These are phyloP conservation scores for Chydorus sphaericus DNA, from an alignment of 2,888 invertebrate genomes.

Conservation along the genomic window DNA sequence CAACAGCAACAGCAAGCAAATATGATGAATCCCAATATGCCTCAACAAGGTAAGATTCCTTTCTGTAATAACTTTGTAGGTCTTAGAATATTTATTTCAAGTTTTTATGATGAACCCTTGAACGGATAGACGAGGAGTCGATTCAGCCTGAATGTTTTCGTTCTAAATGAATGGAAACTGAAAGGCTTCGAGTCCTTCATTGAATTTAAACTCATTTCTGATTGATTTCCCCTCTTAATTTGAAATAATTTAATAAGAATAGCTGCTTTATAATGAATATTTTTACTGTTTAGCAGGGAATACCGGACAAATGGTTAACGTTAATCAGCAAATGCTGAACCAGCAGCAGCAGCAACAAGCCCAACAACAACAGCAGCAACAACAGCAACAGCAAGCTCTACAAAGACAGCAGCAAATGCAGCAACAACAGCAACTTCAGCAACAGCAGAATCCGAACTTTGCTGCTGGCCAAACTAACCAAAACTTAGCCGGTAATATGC, in stretches of 20 bases:
- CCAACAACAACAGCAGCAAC: conserved; percentile 17
- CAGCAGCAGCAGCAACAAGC: conserved; percentile 19
- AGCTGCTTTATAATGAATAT: not conserved
- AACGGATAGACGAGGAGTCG: conserved; percentile 11
- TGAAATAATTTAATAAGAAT: not conserved
- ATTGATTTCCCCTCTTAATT: not conserved
- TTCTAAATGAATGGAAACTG: not conserved
- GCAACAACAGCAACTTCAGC: conserved; percentile 32
- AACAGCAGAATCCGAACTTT: conserved; percentile 1
- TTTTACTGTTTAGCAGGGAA: not conserved
- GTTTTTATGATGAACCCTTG: not conserved
- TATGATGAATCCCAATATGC: not conserved
- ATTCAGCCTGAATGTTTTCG: not conserved
- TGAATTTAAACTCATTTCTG: conserved; percentile 2
- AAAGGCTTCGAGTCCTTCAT: conserved; percentile 4
- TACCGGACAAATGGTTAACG: conserved; percentile 1
- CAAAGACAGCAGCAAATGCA: conserved; percentile 34
- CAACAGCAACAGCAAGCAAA: not conserved
- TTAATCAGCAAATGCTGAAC: conserved; percentile 16
- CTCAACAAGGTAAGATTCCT: not conserved
- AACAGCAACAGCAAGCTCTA: conserved; percentile 33
- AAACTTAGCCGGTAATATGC: too few relatives aligned
- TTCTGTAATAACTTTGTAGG: not conserved
- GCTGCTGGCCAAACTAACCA: not conserved
- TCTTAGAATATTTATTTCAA: not conserved